Conservation (phyloP, 2,797 vertebrate species). For the Pteronotus mesoamericanus region DNA sequence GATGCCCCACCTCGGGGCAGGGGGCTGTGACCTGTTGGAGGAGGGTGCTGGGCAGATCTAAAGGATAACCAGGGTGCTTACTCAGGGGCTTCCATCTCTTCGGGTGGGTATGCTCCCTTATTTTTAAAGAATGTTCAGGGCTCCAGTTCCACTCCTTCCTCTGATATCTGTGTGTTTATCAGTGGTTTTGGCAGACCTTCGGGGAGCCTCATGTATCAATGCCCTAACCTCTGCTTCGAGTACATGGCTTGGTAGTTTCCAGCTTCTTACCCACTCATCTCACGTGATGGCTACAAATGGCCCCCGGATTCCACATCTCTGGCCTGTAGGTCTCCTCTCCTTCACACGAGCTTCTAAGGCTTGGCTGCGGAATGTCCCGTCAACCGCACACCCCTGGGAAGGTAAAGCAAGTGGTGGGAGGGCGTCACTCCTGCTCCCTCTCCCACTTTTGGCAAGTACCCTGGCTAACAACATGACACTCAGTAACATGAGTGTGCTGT, state of each 20-base stretch:
- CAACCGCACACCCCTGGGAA: background rate
- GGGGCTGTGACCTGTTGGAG: background rate
- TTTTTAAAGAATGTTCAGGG: background rate
- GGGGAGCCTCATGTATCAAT: background rate
- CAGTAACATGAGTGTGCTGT: background rate
- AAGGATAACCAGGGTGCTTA: background rate
- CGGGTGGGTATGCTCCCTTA: background rate
- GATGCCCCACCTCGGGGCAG: background rate
- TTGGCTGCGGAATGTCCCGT: background rate
- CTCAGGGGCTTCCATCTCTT: background rate
- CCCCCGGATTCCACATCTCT: background rate
- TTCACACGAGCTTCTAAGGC: background rate
- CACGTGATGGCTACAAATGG: background rate
- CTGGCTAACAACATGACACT: too few species aligned
- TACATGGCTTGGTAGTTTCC: background rate
- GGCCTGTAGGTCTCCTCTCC: background rate
- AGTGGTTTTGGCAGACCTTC: background rate
- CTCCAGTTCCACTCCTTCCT: background rate
- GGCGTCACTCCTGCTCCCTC: too few species aligned
- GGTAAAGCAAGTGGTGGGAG: background rate
- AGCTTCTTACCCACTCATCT: background rate
- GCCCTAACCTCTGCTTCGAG: background rate
- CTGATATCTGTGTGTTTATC: background rate
- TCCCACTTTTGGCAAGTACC: background rate
- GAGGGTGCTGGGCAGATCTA: background rate